These are phyloP conservation scores for Myoxocephalus aenaeus DNA, from an alignment of 2,797 vertebrate genomes.

Conservation along the genomic window DNA sequence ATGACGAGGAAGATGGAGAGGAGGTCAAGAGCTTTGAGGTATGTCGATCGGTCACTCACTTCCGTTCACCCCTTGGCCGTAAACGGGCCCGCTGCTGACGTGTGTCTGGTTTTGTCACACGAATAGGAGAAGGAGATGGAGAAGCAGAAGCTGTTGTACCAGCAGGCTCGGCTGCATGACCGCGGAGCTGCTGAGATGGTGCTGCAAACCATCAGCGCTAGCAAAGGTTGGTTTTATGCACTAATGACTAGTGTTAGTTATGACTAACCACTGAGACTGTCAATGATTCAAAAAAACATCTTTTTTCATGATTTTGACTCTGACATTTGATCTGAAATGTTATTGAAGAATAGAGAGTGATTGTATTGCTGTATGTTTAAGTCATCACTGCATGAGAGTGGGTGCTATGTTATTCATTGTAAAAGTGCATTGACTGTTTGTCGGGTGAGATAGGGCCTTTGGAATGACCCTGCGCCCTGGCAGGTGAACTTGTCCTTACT, in stretches of 20 bases:
- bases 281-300: no score
- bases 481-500: neutral
- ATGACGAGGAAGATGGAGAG: slow-evolving; percentile 94
- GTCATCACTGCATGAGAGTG: neutral
- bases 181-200: slow-evolving; percentile 97
- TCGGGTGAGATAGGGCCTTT: neutral
- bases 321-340: neutral
- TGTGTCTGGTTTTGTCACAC: neutral
- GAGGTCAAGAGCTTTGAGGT: slow-evolving; percentile 99
- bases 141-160: slow-evolving; percentile 96
- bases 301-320: no score
- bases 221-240: slow-evolving; percentile 87
- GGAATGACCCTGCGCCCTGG: neutral
- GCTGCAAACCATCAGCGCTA: slow-evolving; percentile 95
- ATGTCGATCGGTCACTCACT: slow-evolving; percentile 61
- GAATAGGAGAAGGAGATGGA: slow-evolving; percentile 98
- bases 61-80: neutral
- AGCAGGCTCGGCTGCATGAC: slow-evolving; percentile 95
- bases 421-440: neutral
- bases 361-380: neutral
- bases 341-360: neutral
- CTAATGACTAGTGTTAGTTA: no score
- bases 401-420: neutral
- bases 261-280: no score
- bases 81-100: neutral